Conservation (phyloP, 1,140 invertebrate species). For the Sogatella furcifera region DNA sequence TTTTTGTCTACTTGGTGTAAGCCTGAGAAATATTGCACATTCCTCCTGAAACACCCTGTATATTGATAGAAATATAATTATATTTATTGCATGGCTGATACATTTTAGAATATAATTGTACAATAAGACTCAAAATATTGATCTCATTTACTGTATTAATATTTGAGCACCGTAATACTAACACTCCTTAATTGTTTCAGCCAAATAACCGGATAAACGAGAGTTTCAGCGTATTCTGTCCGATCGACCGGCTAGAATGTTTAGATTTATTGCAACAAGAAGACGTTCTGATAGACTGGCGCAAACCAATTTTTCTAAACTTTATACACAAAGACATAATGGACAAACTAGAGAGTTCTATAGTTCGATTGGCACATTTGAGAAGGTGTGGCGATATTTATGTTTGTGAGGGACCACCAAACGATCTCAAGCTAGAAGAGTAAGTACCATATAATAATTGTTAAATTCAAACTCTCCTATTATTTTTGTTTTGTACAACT, state of each 20-base stretch:
- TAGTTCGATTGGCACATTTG: slow-evolving; percentile 48
- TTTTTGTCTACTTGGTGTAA: too few species aligned
- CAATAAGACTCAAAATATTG: too few species aligned
- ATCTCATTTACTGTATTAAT: too few species aligned
- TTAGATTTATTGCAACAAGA: slow-evolving; percentile 57
- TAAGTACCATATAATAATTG: slow-evolving; percentile 25
- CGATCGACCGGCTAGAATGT: slow-evolving; percentile 53
- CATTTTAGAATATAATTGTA: too few species aligned
- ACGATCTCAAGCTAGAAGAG: slow-evolving; percentile 40
- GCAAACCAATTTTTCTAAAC: slow-evolving; percentile 65
- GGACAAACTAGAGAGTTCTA: slow-evolving; percentile 55
- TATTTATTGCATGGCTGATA: too few species aligned
- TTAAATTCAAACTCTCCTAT: too few species aligned
- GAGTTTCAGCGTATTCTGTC: slow-evolving; percentile 72
- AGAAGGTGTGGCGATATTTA: slow-evolving; percentile 67
- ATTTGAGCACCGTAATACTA: too few species aligned
- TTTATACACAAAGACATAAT: slow-evolving; percentile 68
- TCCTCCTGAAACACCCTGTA: too few species aligned
- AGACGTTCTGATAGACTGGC: slow-evolving; percentile 64
- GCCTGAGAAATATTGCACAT: too few species aligned
- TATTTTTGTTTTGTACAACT: too few species aligned
- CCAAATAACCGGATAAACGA: slow-evolving; percentile 65
- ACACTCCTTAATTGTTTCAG: slow-evolving; percentile 35
- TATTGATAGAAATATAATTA: too few species aligned
- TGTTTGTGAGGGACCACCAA: slow-evolving; percentile 47